phyloP scores from a whole-genome alignment of 2,888 invertebrate genomes.

The Cheilosia soror region DNA sequence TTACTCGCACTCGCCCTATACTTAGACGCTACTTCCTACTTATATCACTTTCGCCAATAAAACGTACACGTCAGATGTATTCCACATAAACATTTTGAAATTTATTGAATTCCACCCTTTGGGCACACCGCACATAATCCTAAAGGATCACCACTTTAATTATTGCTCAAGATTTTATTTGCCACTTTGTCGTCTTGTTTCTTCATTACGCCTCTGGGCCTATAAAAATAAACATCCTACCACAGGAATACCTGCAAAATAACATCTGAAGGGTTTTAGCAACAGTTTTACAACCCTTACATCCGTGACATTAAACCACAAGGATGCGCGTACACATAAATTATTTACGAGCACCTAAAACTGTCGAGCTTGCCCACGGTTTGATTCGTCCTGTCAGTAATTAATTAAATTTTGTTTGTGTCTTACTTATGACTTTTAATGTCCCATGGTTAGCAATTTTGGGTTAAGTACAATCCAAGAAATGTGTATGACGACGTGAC shows the following conservation, averaged over 20 bases:
- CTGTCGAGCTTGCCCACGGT: not conserved
- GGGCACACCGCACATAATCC: slow-evolving; percentile 3
- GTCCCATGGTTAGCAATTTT: slow-evolving; percentile 5
- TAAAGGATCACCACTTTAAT: slow-evolving; percentile 39
- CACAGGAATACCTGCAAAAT: slow-evolving; percentile 43
- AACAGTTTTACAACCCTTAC: slow-evolving; percentile 14
- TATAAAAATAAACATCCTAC: slow-evolving; percentile 1
- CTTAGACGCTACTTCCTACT: not conserved
- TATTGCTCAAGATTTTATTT: slow-evolving; percentile 42
- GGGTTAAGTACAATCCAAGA: slow-evolving; percentile 23
- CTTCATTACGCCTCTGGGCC: slow-evolving; percentile 10
- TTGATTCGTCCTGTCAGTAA: slow-evolving; percentile 11
- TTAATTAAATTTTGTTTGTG: slow-evolving; percentile 44
- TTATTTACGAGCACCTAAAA: slow-evolving; percentile 18
- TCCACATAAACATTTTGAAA: not conserved
- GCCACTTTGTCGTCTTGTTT: slow-evolving; percentile 36
- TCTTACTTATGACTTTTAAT: slow-evolving; percentile 36
- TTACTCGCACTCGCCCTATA: not conserved
- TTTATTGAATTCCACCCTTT: slow-evolving; percentile 21
- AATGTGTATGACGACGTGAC: slow-evolving; percentile 1
- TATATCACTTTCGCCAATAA: not conserved
- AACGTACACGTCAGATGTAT: not conserved
- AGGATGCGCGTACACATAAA: slow-evolving; percentile 29
- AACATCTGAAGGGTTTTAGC: slow-evolving; percentile 12
- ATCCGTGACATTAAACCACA: not conserved